These are phyloP conservation scores for Rhizomys pruinosus DNA, from an alignment of 2,113 vertebrate genomes.

Conservation along the genomic window DNA sequence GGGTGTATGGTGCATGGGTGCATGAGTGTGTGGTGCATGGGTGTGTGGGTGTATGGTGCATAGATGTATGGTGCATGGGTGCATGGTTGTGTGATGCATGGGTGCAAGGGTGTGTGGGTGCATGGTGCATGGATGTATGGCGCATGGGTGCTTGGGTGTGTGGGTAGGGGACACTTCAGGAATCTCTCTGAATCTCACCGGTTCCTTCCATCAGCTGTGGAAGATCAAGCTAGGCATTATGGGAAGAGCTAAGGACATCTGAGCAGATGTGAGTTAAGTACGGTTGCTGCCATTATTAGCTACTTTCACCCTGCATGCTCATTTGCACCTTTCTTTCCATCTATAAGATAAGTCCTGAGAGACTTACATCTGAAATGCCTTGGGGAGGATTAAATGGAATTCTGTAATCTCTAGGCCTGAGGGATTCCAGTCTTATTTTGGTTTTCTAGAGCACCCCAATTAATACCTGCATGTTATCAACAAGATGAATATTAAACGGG, in stretches of 20 bases:
- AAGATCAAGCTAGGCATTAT: not conserved
- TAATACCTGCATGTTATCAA: not conserved
- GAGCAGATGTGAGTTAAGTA: not conserved
- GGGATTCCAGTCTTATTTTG: not conserved
- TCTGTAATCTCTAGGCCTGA: not conserved
- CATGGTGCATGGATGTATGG: no score
- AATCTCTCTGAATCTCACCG: not conserved
- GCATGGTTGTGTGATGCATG: no score
- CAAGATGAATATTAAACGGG: not conserved
- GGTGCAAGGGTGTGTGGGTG: no score
- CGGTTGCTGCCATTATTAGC: no score
- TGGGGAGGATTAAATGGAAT: not conserved
- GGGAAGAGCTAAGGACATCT: not conserved
- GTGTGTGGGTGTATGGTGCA: no score
- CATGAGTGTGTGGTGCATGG: no score
- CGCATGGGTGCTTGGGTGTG: no score
- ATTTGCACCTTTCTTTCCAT: not conserved
- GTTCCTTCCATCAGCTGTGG: not conserved
- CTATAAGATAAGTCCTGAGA: not conserved
- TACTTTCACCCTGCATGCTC: not conserved
- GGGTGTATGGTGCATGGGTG: no score
- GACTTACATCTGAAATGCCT: not conserved
- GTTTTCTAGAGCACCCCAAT: not conserved
- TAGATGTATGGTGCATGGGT: no score
- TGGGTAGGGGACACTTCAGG: not conserved